Evolutionary conservation across 2,113 vertebrate genomes (phyloP).

Genomic region (Pseudois nayaur): DNA sequence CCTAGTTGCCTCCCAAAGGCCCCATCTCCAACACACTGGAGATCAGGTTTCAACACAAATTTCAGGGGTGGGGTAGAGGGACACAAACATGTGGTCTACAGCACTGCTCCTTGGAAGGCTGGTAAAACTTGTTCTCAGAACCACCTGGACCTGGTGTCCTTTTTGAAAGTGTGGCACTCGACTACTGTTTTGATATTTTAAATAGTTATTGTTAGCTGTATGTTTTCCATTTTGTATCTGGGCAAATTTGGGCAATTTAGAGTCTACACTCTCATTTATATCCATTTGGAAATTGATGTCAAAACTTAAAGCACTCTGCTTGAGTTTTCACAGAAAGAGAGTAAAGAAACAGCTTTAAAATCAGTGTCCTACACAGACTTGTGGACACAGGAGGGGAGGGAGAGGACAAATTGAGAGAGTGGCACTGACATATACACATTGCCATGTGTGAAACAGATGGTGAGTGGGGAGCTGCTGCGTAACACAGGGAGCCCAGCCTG

Average conservation of each 20-base stretch:
- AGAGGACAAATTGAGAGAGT: background rate
- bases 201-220: background rate
- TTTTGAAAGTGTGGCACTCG: background rate
- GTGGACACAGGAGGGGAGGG: background rate
- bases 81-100: background rate
- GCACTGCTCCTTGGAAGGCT: background rate
- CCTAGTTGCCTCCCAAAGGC: background rate
- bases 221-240: background rate
- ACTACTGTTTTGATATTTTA: background rate
- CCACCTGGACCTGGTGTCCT: background rate
- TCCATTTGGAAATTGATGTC: background rate
- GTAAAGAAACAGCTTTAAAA: background rate
- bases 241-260: background rate
- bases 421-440: background rate
- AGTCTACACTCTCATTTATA: background rate
- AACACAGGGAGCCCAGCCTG: background rate
- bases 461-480: background rate
- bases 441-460: background rate
- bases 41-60: background rate
- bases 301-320: background rate
- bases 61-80: background rate
- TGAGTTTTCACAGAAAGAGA: background rate
- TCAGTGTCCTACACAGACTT: background rate
- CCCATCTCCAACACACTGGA: background rate
- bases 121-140: background rate